Conservation (phyloP, 2,797 vertebrate species). For the Sternarchorhynchus goeldii region DNA sequence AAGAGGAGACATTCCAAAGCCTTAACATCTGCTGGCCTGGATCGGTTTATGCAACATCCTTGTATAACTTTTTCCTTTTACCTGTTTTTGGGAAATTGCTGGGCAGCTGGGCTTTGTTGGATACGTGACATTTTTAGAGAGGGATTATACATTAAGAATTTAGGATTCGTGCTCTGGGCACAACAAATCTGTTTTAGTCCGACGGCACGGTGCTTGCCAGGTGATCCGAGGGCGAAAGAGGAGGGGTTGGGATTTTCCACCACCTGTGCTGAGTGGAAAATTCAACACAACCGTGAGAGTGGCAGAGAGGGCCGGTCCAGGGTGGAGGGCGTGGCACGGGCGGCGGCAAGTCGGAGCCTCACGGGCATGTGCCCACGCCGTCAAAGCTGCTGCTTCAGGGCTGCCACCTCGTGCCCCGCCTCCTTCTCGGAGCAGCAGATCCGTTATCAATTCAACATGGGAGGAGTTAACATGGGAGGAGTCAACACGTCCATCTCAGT, state of each 20-base stretch:
- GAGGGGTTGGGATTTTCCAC: constrained; percentile 66
- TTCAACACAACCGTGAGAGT: constrained; percentile 74
- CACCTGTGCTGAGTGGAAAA: constrained; percentile 67
- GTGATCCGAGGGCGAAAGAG: constrained; percentile 30
- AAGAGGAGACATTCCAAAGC: constrained; percentile 28
- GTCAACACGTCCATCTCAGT: not conserved
- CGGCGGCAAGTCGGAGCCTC: constrained; percentile 30
- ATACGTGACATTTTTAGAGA: not conserved
- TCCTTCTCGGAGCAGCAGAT: not conserved
- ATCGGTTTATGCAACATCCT: constrained; percentile 34
- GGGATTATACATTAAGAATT: constrained; percentile 18
- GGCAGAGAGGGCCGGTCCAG: constrained; percentile 59
- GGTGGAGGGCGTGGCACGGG: not conserved
- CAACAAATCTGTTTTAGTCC: constrained; percentile 22
- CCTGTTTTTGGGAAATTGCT: constrained; percentile 2
- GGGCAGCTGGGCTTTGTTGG: not conserved
- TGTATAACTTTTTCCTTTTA: constrained; percentile 30
- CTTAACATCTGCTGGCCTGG: constrained; percentile 41
- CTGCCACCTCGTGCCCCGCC: not conserved
- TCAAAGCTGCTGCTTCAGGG: not conserved
- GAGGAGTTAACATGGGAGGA: not conserved
- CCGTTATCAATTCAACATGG: not conserved
- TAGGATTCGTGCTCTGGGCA: not conserved
- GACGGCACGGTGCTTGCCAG: constrained; percentile 15
- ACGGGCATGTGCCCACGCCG: constrained; percentile 38